Conservation (phyloP, 2,113 vertebrate species). For the Ammospiza nelsoni region DNA sequence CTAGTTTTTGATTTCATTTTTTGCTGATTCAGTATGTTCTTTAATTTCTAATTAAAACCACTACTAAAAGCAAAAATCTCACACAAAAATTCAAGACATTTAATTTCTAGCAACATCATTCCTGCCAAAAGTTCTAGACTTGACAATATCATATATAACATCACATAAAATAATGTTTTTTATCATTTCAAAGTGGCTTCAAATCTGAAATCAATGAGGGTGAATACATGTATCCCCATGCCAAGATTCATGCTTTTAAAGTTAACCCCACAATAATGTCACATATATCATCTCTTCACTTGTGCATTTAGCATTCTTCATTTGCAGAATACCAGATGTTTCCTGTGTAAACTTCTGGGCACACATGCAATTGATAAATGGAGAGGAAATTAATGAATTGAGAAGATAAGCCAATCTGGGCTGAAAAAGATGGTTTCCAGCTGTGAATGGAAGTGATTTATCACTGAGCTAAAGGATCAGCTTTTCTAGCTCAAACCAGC, state of each 20-base stretch:
- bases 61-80: background rate
- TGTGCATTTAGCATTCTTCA: background rate
- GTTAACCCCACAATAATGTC: background rate
- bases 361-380: conserved; percentile 56
- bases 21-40: background rate
- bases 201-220: background rate
- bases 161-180: background rate
- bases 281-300: background rate
- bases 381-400: conserved; percentile 67
- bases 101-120: background rate
- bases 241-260: conserved; percentile 19
- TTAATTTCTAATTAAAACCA: background rate
- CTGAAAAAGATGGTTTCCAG: conserved; percentile 26
- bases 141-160: background rate
- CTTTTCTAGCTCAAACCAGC: conserved; percentile 59
- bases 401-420: conserved; percentile 63
- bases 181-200: background rate
- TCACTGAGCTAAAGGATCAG: conserved; percentile 65
- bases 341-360: conserved; percentile 55
- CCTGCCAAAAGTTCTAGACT: background rate
- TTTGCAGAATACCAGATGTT: conserved; percentile 53
- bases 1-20: background rate
- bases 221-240: background rate
- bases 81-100: background rate
- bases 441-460: conserved; percentile 69